phyloP scores from a whole-genome alignment of 2,797 vertebrate species.

The Paramormyrops hopkinsi region DNA sequence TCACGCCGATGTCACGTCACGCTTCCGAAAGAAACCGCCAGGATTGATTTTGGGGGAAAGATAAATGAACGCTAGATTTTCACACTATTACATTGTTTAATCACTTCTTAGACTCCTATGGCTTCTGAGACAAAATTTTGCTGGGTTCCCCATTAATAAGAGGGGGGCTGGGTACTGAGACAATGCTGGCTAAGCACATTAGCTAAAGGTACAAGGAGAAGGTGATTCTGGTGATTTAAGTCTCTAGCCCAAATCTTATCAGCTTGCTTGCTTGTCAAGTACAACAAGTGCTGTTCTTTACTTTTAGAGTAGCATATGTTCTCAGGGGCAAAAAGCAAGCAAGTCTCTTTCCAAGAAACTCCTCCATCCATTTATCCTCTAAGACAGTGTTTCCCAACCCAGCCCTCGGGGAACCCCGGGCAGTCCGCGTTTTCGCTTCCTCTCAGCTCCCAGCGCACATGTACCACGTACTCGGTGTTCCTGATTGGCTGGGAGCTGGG shows the following conservation, averaged over 20 bases:
- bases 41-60: neutral
- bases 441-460: neutral
- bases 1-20: neutral
- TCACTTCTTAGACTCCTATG: neutral
- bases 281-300: neutral
- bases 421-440: neutral
- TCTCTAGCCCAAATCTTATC: neutral
- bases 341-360: neutral
- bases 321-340: neutral
- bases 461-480: neutral
- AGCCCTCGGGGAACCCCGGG: too few relatives aligned
- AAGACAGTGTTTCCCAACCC: too few relatives aligned
- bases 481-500: neutral
- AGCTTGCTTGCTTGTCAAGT: neutral
- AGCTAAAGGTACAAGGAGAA: neutral
- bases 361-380: neutral
- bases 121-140: neutral
- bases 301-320: neutral
- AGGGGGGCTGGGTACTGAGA: neutral
- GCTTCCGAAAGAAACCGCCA: neutral
- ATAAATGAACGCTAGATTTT: neutral
- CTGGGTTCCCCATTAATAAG: neutral
- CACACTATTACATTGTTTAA: neutral
- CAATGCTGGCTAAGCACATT: neutral
- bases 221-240: neutral